phyloP scores from a whole-genome alignment of 2,797 vertebrate species.

The Centropyge bicolor region DNA sequence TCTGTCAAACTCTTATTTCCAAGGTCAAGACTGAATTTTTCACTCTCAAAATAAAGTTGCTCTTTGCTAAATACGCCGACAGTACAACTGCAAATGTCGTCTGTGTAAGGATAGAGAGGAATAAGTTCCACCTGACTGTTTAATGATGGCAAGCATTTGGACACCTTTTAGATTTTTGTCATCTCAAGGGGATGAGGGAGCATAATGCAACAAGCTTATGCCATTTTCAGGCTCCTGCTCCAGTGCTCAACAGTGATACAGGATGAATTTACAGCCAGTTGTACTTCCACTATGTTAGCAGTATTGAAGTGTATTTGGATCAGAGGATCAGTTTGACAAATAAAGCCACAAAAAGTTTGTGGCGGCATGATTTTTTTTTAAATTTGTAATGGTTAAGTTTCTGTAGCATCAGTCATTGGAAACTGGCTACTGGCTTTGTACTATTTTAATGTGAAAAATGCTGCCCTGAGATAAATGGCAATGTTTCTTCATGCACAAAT shows the following conservation, averaged over 20 bases:
- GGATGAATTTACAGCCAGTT: not conserved
- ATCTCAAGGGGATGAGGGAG: not conserved
- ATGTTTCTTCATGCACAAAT: slow-evolving; percentile 7
- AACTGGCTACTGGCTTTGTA: not conserved
- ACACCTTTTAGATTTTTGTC: not conserved
- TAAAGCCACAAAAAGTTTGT: not conserved
- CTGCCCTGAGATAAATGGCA: not conserved
- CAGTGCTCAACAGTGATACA: not conserved
- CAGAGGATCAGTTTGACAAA: not conserved
- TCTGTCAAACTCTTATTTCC: not conserved
- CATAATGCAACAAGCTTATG: no score
- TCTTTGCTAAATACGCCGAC: not conserved
- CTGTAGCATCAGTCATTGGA: not conserved
- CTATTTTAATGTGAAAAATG: not conserved
- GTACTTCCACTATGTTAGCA: not conserved
- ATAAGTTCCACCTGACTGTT: not conserved
- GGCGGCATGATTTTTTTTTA: no score
- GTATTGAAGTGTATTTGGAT: not conserved
- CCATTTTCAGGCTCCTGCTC: no score
- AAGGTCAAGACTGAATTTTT: not conserved
- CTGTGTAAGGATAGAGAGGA: not conserved
- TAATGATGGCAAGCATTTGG: slow-evolving; percentile 1
- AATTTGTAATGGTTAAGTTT: no score
- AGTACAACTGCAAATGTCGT: not conserved
- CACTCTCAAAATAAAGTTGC: not conserved